Evolutionary conservation across 1,140 invertebrate genomes (phyloP).

Genomic region (Plodia interpunctella): DNA sequence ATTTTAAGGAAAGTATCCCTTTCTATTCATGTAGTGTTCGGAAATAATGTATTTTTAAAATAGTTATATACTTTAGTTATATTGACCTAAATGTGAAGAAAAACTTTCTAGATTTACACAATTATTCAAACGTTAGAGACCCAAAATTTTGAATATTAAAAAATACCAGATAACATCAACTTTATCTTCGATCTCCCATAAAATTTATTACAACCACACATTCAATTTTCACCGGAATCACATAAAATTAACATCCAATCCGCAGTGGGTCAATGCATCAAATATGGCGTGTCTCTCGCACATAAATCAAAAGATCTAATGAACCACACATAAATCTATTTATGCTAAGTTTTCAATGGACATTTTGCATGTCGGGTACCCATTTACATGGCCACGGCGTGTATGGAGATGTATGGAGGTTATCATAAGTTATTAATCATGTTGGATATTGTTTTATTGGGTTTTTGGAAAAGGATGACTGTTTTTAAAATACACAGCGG

Average conservation of each 20-base stretch:
- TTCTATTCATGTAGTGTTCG: too few relatives aligned
- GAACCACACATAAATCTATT: conserved; percentile 57
- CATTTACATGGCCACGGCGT: conserved; percentile 25
- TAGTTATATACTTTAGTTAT: too few relatives aligned
- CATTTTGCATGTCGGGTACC: conserved; percentile 48
- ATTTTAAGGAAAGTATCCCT: too few relatives aligned
- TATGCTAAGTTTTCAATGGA: conserved; percentile 63
- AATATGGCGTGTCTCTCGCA: conserved; percentile 33
- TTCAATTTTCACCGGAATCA: neutral
- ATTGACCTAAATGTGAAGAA: too few relatives aligned
- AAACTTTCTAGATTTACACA: too few relatives aligned
- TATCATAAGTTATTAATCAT: conserved; percentile 14
- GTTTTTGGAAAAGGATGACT: conserved; percentile 23
- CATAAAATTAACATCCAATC: neutral
- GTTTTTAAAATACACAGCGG: neutral
- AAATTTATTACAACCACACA: neutral
- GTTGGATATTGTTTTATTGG: conserved; percentile 28
- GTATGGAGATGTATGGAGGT: conserved; percentile 3
- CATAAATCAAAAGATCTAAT: conserved; percentile 37
- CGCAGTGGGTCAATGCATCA: neutral
- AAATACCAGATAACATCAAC: neutral
- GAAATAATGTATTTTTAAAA: too few relatives aligned
- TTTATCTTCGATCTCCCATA: neutral
- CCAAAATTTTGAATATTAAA: too few relatives aligned
- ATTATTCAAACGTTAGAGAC: too few relatives aligned